Base-by-base conservation (phyloP, 2,797 vertebrate species). In the Molossus alvarezi region DNA sequence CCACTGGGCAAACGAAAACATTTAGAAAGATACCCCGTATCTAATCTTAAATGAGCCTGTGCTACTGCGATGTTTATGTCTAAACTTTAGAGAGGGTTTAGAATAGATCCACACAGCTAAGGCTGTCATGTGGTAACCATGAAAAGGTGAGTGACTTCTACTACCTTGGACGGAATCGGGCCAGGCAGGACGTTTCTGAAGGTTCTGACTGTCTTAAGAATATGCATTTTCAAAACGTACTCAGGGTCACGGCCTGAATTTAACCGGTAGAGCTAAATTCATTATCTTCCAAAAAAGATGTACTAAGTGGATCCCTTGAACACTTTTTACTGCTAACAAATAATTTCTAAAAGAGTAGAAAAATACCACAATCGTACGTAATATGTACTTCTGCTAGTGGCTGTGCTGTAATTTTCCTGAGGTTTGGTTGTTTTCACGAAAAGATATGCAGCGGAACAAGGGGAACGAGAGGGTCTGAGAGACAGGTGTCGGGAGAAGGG, bases 31-130 rank as follows among this genome's bases (percentile, higher is more conserved):
- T 96, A 98, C 33, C 17, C n/a, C 2, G 4, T 53, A 97, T 93
- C 91, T 98, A 96, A 98, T 98, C 97, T 96, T 91, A 93, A 84
- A 12, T 96, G 90, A 96, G 80, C 51, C 91, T 96, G 72, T 95
- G 87, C n/a, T 18, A 81, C 90, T 53, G 18, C 65, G 18, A 14
- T 96, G 94, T 95, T 98, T 98, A 95, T 91, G 53, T 97, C 94
- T 96, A 7, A 64, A 79, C 21, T 96, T 97, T 93, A 80, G 82
- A 90, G 45, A 53, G 51, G 2, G 13, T 87, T 96, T 82, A 90
- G 91, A 88, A 95, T 90, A 81, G 29, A 51, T 37, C 96, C 77
- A 58, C 79, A 93, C 64, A 97, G 25, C 85, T 48, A 64, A 27
- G 81, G 67, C 72, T 62, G 33, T 20, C 95, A 51, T 45, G 86